phyloP scores from a whole-genome alignment of 2,888 invertebrate species.

The Drosophila algonquin region DNA sequence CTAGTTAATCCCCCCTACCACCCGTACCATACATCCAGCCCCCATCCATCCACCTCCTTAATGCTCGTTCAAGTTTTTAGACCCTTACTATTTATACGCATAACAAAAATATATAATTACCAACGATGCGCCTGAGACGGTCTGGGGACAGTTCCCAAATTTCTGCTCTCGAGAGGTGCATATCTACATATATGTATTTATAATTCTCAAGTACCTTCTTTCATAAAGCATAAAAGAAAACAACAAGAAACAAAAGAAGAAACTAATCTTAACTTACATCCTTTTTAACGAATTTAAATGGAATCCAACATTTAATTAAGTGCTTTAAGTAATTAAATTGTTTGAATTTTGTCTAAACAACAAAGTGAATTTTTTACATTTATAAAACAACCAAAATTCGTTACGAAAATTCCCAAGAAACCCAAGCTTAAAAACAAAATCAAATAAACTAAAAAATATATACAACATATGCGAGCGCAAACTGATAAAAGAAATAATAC shows the following conservation, averaged over 20 bases:
- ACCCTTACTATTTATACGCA: conserved; percentile 26
- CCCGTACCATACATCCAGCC: conserved; percentile 7
- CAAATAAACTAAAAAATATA: conserved; percentile 36
- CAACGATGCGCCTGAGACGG: conserved; percentile 35
- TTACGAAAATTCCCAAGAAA: conserved; percentile 51
- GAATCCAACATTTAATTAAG: conserved; percentile 54
- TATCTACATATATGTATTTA: conserved; percentile 43
- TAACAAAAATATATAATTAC: conserved; percentile 32
- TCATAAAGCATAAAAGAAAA: conserved; percentile 21
- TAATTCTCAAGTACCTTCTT: conserved; percentile 75
- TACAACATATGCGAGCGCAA: conserved; percentile 41
- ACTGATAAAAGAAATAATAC: conserved; percentile 56
- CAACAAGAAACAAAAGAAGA: conserved; percentile 37
- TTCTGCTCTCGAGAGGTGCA: conserved; percentile 34
- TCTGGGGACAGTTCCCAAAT: conserved; percentile 41
- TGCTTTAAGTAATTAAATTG: conserved; percentile 74
- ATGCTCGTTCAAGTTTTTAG: conserved; percentile 57
- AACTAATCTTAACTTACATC: conserved; percentile 53
- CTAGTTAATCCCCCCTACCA: conserved; percentile 25
- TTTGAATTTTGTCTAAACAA: conserved; percentile 63
- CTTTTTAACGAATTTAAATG: conserved; percentile 74
- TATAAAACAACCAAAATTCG: conserved; percentile 63
- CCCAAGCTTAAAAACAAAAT: conserved; percentile 56
- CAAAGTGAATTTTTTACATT: conserved; percentile 71
- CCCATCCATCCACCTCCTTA: conserved; percentile 19